phyloP scores from a whole-genome alignment of 37 sponge, comb jelly and placozoan species.

The Amphimedon queenslandica region DNA sequence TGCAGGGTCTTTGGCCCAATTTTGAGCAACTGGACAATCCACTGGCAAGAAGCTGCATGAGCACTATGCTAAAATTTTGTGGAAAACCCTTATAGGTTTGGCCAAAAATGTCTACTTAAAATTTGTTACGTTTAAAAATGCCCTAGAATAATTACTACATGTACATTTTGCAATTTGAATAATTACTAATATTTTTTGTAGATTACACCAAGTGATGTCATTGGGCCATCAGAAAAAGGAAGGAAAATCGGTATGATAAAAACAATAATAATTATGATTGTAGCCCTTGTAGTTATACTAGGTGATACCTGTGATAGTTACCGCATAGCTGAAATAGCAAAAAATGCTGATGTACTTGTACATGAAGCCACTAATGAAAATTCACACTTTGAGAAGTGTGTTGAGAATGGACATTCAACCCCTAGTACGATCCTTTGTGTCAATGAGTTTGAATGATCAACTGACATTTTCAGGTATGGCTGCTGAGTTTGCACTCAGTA shows the following conservation, averaged over 20 bases:
- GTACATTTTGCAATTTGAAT: no score
- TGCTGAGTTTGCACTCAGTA: slow-evolving; percentile 47
- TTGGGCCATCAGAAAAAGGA: slow-evolving; percentile 66
- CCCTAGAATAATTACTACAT: no score
- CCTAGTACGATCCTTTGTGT: slow-evolving; percentile 42
- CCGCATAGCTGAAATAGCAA: slow-evolving; percentile 42
- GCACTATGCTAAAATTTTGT: no score
- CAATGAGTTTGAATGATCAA: neutral
- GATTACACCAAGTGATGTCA: slow-evolving; percentile 59
- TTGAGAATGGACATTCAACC: slow-evolving; percentile 89
- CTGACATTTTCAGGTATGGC: slow-evolving; percentile 83
- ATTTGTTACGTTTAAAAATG: no score
- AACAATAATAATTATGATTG: neutral
- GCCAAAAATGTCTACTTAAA: no score
- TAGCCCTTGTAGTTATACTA: slow-evolving; percentile 48
- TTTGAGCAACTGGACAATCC: no score
- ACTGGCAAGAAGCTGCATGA: no score
- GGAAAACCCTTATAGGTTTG: no score
- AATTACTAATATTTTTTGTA: no score
- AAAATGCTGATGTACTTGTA: slow-evolving; percentile 81
- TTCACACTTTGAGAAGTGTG: slow-evolving; percentile 47
- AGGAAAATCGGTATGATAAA: slow-evolving; percentile 53
- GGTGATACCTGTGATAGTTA: slow-evolving; percentile 88
- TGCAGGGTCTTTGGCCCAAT: no score
- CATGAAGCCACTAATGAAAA: slow-evolving; percentile 93